Conservation (phyloP, 2,113 vertebrate species). For the Coryphaenoides rupestris region DNA sequence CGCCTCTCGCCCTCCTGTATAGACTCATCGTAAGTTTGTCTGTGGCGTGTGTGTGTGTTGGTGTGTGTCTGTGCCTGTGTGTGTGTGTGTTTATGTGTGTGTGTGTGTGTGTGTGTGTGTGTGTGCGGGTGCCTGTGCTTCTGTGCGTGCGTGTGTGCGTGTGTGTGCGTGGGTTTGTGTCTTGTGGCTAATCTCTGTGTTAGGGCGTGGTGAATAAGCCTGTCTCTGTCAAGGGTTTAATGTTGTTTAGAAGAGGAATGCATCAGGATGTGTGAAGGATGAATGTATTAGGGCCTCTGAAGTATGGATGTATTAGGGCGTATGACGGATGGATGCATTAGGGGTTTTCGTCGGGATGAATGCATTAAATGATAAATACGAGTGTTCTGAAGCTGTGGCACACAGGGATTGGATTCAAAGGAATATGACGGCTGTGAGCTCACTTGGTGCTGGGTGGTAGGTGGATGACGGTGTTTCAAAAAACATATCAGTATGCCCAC, state of each 20-base stretch:
- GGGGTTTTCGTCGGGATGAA: too few species aligned
- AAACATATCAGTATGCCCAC: too few species aligned
- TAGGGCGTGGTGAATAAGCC: constrained; percentile 53
- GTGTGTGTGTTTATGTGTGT: neutral
- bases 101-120: neutral
- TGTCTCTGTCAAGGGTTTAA: constrained; percentile 44
- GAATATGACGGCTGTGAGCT: too few species aligned
- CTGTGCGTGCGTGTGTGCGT: constrained; percentile 16
- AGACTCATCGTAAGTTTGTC: neutral
- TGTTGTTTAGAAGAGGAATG: constrained; percentile 1
- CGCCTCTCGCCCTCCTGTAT: too few species aligned
- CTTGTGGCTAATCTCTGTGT: constrained; percentile 56
- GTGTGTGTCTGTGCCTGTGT: neutral
- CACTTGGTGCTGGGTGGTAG: too few species aligned
- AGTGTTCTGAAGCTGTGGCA: constrained; percentile 21
- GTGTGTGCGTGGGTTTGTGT: constrained; percentile 37
- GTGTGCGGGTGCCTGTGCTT: neutral
- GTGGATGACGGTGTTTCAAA: too few species aligned
- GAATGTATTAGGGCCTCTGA: constrained; percentile 26
- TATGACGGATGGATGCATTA: too few species aligned
- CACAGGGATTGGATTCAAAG: constrained; percentile 38
- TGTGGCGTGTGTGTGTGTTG: neutral
- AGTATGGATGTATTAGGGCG: too few species aligned
- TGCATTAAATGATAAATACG: constrained; percentile 49
- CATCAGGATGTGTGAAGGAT: constrained; percentile 43